Base-by-base conservation (phyloP, 2,113 vertebrate genomes). In the Pyxicephalus adspersus region DNA sequence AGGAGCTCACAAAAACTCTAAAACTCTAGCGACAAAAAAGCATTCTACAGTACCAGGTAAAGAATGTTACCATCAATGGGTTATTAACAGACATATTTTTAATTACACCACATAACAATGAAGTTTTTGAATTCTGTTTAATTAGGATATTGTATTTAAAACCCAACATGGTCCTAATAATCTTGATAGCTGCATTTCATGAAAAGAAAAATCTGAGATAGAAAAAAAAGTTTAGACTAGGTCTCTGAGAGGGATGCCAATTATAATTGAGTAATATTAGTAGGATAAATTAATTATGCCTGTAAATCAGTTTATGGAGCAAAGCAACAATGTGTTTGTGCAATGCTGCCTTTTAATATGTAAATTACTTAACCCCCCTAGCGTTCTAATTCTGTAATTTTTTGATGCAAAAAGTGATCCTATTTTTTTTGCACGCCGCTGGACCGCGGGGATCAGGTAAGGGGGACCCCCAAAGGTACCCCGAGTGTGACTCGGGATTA, bases 221-320 rank as follows among this genome's bases (percentile, higher is more conserved):
- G 45, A 64, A 29, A 65, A 77, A 79, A 75, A 81, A 65, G 26
- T 66, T 55, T 58, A 28, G 23, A 57, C 58, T 51, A 20, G 52
- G 26, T 29, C 64, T 57, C 34, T 64, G 3, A 81, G 64, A 81
- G 78, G 5, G 22, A 80, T 64, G 67, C 57, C 67, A 71, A 58
- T 80, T 72, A 80, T 72, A 80, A 80, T 80, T 80, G 57, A 58
- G 45, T 72, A 72, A 63, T 71, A 71, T 61, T 80, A 80, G 54
- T 67, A 70, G 52, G 57, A 64, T 71, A 58, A 72, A 72, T 80
- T 80, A 60, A 70, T 54, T 71, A 55, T 72, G 57, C 55, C 67
- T 60, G 45, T 29, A 72, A 80, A 71, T 70, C 22, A 16, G 28
- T 79, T 70, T 72, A 31, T 51, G 23, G 51, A 78, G 50, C 58